Conservation (phyloP, 1,140 invertebrate species). For the Ectropis grisescens region DNA sequence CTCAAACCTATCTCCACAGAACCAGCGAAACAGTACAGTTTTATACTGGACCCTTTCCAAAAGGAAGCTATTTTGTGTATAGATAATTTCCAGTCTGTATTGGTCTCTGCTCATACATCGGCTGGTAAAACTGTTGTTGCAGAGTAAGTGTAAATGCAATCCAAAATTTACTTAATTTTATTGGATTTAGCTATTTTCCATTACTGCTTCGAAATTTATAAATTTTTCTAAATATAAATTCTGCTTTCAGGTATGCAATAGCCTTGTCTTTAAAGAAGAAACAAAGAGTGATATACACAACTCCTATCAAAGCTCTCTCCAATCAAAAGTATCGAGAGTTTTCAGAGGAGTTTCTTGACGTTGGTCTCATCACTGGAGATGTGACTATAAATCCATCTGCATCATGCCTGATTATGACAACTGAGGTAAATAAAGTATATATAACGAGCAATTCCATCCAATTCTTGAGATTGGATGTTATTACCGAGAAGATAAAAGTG, state of each 20-base stretch:
- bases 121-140: constrained; percentile 99
- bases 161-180: no score
- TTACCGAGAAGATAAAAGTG: no score
- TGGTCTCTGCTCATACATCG: constrained; percentile 99
- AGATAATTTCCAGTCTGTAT: constrained; percentile 97
- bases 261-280: constrained; percentile 79
- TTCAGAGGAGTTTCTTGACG: constrained; percentile 97
- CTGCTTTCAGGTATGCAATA: constrained; percentile 76
- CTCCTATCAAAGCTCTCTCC: constrained; percentile 98
- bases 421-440: constrained; percentile 88
- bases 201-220: no score
- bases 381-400: constrained; percentile 99
- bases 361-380: constrained; percentile 98
- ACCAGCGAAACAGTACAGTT: constrained; percentile 94
- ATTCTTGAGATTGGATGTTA: no score
- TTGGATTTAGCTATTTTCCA: no score
- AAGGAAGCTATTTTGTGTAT: constrained; percentile 97
- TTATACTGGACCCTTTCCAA: constrained; percentile 98
- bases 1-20: constrained; percentile 73
- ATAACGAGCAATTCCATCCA: no score
- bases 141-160: constrained; percentile 79
- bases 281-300: constrained; percentile 97
- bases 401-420: constrained; percentile 99
- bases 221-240: no score
- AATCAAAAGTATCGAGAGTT: constrained; percentile 99